These are phyloP conservation scores for Carterocephalus palaemon DNA, from an alignment of 2,888 invertebrate genomes.

Conservation along the genomic window DNA sequence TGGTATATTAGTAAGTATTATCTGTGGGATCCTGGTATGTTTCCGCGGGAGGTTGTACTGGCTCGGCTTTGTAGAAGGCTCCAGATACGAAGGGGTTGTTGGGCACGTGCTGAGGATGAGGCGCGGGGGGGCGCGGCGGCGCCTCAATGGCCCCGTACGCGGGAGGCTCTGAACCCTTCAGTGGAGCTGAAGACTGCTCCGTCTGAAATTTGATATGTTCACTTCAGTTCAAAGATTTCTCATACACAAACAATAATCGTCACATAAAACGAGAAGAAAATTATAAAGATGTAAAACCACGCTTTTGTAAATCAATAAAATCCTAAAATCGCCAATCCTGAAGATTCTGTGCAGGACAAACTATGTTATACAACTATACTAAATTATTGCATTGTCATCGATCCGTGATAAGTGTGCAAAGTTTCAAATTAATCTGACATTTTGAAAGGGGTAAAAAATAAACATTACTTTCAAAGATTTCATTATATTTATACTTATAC, in stretches of 20 bases:
- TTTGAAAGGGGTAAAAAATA: no score
- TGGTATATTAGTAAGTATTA: constrained; percentile 53
- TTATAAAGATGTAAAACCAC: neutral
- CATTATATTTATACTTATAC: no score
- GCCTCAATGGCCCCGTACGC: constrained; percentile 64
- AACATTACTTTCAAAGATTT: no score
- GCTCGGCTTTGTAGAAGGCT: constrained; percentile 80
- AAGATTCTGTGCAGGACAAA: no score
- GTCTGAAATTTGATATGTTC: constrained; percentile 51
- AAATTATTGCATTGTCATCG: no score
- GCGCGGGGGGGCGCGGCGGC: constrained; percentile 69
- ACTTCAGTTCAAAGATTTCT: neutral
- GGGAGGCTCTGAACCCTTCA: constrained; percentile 56
- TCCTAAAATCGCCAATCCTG: no score
- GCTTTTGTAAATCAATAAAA: no score
- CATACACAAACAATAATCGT: neutral
- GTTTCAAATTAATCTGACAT: no score
- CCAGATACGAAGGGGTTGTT: constrained; percentile 80
- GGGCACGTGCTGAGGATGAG: constrained; percentile 80
- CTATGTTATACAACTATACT: no score
- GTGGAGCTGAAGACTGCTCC: constrained; percentile 59
- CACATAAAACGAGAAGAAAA: no score
- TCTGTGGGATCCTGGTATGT: constrained; percentile 69
- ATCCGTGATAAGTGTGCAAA: no score
- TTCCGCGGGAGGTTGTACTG: constrained; percentile 82